Evolutionary conservation across 2,113 vertebrate genomes (phyloP).

Genomic region (Sisor rabdophorus): DNA sequence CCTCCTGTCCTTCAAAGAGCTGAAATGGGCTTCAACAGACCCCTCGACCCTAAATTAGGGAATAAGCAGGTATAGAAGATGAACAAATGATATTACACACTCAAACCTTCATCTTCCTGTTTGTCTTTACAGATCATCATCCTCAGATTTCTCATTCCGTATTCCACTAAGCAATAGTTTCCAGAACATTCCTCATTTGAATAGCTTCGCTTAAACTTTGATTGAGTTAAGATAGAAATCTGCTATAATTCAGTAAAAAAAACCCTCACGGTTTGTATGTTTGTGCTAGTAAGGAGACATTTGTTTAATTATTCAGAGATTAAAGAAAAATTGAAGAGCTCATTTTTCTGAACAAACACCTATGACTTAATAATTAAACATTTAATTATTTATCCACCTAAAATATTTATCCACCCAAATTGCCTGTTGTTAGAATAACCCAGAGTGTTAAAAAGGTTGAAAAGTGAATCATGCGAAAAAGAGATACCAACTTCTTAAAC

Average conservation of each 20-base stretch:
- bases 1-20: too few species aligned
- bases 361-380: slow-evolving; percentile 17
- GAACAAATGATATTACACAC: too few species aligned
- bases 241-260: neutral
- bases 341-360: slow-evolving; percentile 26
- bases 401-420: slow-evolving; percentile 24
- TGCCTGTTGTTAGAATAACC: slow-evolving; percentile 5
- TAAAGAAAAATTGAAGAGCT: neutral
- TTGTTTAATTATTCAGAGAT: slow-evolving; percentile 4
- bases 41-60: too few species aligned
- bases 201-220: neutral
- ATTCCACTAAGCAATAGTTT: neutral
- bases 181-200: neutral
- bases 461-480: neutral
- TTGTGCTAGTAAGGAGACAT: neutral
- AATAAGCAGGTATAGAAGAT: too few species aligned
- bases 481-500: neutral
- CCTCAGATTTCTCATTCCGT: neutral
- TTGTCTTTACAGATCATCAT: neutral
- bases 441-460: slow-evolving; percentile 1
- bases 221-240: neutral
- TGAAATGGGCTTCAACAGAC: too few species aligned
- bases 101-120: neutral
- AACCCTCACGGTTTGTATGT: slow-evolving; percentile 4
- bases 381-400: slow-evolving; percentile 26